phyloP scores from a whole-genome alignment of 2,797 vertebrate species.

The Steatocranus sp. region DNA sequence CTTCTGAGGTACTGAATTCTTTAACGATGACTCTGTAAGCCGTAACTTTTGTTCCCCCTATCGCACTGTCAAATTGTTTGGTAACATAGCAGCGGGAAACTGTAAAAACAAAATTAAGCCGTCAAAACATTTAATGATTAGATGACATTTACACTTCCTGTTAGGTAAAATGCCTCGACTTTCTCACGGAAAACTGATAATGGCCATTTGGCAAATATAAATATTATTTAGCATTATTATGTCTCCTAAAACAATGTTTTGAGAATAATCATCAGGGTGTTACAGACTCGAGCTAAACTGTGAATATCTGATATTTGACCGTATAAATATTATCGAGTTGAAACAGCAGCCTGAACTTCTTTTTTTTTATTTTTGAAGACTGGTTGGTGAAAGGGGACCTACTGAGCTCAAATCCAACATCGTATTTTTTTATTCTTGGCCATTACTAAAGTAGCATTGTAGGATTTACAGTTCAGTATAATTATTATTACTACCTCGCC shows the following conservation, averaged over 20 bases:
- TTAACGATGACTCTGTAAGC: constrained; percentile 28
- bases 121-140: not conserved
- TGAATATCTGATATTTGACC: not conserved
- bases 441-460: not conserved
- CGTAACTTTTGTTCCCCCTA: not conserved
- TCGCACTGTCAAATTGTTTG: not conserved
- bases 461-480: not conserved
- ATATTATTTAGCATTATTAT: not conserved
- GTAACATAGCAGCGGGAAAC: not conserved
- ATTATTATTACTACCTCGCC: not conserved
- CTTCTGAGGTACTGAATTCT: constrained; percentile 33
- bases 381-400: not conserved
- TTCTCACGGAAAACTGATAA: not conserved
- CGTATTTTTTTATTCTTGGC: not conserved
- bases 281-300: not conserved
- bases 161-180: not conserved
- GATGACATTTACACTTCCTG: not conserved
- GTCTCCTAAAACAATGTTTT: not conserved
- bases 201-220: not conserved
- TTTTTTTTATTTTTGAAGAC: not conserved
- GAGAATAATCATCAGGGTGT: not conserved
- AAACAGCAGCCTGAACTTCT: not conserved
- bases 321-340: not conserved
- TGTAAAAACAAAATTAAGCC: not conserved
- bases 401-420: not conserved